These are phyloP conservation scores for Otocyon megalotis DNA, from an alignment of 2,113 vertebrate genomes.

Conservation along the genomic window DNA sequence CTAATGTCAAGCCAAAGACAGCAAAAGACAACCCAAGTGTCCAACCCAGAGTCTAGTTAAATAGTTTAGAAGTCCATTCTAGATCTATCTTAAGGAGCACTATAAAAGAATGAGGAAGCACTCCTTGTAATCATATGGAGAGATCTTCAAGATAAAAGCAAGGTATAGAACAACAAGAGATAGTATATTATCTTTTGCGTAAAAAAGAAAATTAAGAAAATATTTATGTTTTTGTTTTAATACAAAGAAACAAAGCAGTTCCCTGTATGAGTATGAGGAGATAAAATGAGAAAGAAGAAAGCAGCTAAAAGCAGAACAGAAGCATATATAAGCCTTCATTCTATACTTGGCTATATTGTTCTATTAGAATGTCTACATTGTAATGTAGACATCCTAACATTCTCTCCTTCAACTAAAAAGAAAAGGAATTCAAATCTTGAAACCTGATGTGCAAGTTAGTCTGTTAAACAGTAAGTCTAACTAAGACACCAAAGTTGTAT, in stretches of 20 bases:
- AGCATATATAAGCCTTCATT: background rate
- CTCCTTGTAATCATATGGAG: background rate
- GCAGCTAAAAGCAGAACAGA: background rate
- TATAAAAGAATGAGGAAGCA: background rate
- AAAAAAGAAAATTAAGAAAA: slow-evolving; percentile 6
- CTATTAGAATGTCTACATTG: background rate
- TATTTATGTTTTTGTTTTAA: background rate
- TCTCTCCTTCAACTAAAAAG: background rate
- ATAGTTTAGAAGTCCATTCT: background rate
- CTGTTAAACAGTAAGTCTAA: background rate
- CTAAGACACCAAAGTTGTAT: background rate
- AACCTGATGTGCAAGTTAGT: background rate
- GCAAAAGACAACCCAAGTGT: background rate
- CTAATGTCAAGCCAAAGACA: background rate
- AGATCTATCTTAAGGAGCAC: background rate
- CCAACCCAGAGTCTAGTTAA: background rate
- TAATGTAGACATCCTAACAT: too few relatives aligned
- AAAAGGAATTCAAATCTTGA: background rate
- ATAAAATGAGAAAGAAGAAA: background rate
- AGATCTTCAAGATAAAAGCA: background rate
- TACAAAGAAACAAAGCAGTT: background rate
- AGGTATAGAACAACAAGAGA: background rate
- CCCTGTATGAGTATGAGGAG: background rate
- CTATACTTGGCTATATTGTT: background rate
- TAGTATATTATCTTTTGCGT: background rate